Base-by-base conservation (phyloP, 2,797 vertebrate species). In the Tragopan temminckii region DNA sequence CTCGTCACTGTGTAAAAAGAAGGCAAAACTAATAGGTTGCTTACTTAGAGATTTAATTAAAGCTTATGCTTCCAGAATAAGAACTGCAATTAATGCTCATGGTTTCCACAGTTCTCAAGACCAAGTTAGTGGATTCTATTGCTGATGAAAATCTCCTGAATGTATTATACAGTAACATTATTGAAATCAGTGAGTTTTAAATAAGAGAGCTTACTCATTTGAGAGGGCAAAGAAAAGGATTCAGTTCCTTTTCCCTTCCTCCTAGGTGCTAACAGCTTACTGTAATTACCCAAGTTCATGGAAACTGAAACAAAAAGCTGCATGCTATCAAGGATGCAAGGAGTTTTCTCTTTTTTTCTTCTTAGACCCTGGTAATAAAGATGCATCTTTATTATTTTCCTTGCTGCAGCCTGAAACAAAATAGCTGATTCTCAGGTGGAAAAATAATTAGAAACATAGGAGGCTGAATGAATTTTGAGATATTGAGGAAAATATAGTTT, bases 371-470 rank as follows among this genome's bases (percentile, higher is more conserved):
- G 19, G 6, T 70, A 88, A 82, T 68, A 92, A 91, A 90, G 74
- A 77, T 89, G 40, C 74, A 29, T 83, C 25, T 55, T 85, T 87
- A 43, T 43, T 43, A 43, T 84, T 86, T 80, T 88, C 64, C 13
- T 85, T 85, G 53, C 78, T 71, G 42, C 88, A 89, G 82, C 87
- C 90, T 90, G 82, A 83, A 96, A 95, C 64, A 90, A 96, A 95
- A 88, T 62, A 96, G 58, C 61, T 90, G 91, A 89, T 87, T 93
- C 88, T 95, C 88, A 67, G 74, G 78, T 94, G 86, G 80, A 91
- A 94, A 96, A 96, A 95, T 96, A 97, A 97, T 97, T 94, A 96
- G 82, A 80, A 90, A 95, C 94, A 85, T 29, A 68, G 85, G 91
- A 96, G 72, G 90, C 76, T 10, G 20, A 94, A 93, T 70, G 85